Base-by-base conservation (phyloP, 2,888 invertebrate genomes). In the Synergus umbraculus region DNA sequence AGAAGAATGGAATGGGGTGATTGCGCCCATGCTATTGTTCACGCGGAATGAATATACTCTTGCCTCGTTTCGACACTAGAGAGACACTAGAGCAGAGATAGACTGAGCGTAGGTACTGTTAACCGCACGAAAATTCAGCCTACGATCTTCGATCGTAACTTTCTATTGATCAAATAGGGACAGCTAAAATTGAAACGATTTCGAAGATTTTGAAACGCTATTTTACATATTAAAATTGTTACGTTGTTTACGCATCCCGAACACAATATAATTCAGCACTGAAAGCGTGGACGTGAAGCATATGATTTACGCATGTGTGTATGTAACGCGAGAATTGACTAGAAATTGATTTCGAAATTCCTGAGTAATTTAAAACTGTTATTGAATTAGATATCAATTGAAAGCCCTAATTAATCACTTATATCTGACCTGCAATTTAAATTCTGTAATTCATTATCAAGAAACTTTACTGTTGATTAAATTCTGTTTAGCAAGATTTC, bases 21-120 rank as follows among this genome's bases (percentile, higher is more conserved):
- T 83, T 83, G 76, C 83, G 69, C 79, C 79, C 79, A 81, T 60
- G 78, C 79, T 79, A 83, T 81, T 81, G 83, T 82, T 82, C 81
- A 79, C 76, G 76, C 79, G 73, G 73, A 78, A 69, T 81, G 81
- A 82, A 82, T 82, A 79, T 80, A 77, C 58, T 82, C 78, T 76
- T 81, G 78, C 81, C 81, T 81, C 81, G 82, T n/a, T 54, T n/a
- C 54, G 54, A 54, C 54, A 54, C 54, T 54, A 29, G 29, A 29
- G 29, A 29, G 29, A 29, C 29, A 29, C 29, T 29, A 29, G 29
- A 29, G 3, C 29, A 29, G 29, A 29, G 29, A 29, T 29, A 29
- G 29, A 82, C 82, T 79, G 78, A 49, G 67, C 44, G 78, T 46
- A 46, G 76, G 66, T 80, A 82, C 81, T 81, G 78, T 81, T 79